These are phyloP conservation scores for Lemur catta DNA, from an alignment of 2,797 vertebrate genomes.

Conservation along the genomic window DNA sequence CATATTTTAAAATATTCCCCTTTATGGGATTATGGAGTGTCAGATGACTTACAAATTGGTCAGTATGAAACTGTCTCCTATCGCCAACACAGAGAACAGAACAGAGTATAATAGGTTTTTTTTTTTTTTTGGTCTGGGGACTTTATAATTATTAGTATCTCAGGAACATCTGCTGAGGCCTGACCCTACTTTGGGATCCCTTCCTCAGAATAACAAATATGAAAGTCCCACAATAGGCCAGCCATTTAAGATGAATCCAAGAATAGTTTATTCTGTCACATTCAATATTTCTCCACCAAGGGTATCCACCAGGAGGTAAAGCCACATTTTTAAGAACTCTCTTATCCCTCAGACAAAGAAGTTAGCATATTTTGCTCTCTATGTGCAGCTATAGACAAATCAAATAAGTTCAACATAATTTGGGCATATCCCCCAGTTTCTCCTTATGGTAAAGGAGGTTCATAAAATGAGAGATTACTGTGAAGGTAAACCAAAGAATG, in stretches of 20 bases:
- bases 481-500: constrained; percentile 10
- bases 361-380: background rate
- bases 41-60: background rate
- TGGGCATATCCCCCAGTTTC: background rate
- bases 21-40: background rate
- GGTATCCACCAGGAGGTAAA: background rate
- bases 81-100: background rate
- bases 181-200: background rate
- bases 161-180: background rate
- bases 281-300: background rate
- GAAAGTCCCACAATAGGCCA: background rate
- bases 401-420: background rate
- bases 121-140: background rate
- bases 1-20: background rate
- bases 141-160: background rate
- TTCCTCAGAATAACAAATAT: background rate
- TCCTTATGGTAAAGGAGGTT: background rate
- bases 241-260: background rate
- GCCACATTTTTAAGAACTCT: background rate
- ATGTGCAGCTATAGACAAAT: background rate
- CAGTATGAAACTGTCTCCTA: background rate
- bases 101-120: background rate
- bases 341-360: background rate
- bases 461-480: constrained; percentile 18
- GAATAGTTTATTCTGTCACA: background rate